A percentile compares a stretch with the other conserved stretches of the same genome.
Evolutionary conservation across 2,888 invertebrate genomes (phyloP).

Genomic region (Julus scandinavius): DNA sequence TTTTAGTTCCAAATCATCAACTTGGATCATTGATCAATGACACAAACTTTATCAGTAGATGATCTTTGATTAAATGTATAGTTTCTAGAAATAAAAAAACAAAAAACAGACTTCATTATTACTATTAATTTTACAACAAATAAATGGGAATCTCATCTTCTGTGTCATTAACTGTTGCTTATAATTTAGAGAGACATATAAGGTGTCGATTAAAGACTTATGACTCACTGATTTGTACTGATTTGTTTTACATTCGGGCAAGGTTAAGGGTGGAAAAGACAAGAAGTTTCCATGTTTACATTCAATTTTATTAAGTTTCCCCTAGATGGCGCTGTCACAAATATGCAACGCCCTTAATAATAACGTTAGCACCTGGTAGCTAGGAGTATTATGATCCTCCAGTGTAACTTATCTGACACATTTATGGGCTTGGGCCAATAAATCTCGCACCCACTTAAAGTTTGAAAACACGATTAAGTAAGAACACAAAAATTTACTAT

Average conservation of each 20-base stretch:
- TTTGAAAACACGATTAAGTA: neutral
- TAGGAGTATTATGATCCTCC: neutral
- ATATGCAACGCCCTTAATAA: neutral
- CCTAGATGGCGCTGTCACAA: neutral
- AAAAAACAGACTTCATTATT: too few species aligned
- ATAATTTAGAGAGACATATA: neutral
- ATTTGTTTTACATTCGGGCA: neutral
- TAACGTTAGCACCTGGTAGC: neutral
- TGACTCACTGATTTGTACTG: neutral
- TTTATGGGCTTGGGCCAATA: constrained; percentile 10
- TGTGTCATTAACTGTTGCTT: neutral
- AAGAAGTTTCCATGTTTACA: neutral
- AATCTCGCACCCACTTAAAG: constrained; percentile 3
- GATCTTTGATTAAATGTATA: too few species aligned
- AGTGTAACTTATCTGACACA: neutral
- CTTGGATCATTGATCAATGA: too few species aligned
- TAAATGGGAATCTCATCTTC: neutral
- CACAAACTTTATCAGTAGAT: too few species aligned
- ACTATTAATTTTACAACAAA: neutral
- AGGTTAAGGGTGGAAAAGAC: neutral
- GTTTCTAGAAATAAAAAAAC: too few species aligned
- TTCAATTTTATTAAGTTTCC: too few species aligned
- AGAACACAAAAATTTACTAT: neutral
- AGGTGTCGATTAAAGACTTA: neutral
- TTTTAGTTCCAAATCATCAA: neutral